Evolutionary conservation across 2,797 vertebrate species (phyloP).

Genomic region (Vireo griseus): DNA sequence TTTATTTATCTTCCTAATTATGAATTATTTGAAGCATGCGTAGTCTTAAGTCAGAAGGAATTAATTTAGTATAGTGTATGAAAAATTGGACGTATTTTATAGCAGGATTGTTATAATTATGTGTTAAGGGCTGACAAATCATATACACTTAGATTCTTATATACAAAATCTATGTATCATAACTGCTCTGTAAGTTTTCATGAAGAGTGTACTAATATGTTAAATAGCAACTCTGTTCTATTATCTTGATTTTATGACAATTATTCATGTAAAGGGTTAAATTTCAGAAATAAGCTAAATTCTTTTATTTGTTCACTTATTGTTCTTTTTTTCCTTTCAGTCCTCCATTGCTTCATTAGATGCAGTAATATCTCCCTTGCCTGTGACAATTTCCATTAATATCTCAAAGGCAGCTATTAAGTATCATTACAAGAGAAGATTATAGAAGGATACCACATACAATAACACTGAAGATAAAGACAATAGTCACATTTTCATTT

Average conservation of each 20-base stretch:
- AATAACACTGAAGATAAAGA: slow-evolving; percentile 72
- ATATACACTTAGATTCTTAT: background rate
- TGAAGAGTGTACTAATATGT: background rate
- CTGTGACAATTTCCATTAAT: slow-evolving; percentile 83
- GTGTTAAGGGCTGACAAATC: background rate
- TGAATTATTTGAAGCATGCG: background rate
- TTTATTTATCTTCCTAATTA: background rate
- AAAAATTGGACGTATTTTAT: background rate
- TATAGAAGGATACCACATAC: slow-evolving; percentile 69
- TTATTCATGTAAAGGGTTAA: slow-evolving; percentile 64
- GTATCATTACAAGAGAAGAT: slow-evolving; percentile 78
- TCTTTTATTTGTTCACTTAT: slow-evolving; percentile 72
- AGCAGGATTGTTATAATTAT: background rate
- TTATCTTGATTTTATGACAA: background rate
- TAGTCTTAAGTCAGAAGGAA: background rate
- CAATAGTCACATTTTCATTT: slow-evolving; percentile 78
- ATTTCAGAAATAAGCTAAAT: slow-evolving; percentile 68
- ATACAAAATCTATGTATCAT: background rate
- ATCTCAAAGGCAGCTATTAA: slow-evolving; percentile 80
- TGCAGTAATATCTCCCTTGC: slow-evolving; percentile 71
- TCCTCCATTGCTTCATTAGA: slow-evolving; percentile 75
- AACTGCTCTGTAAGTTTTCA: background rate
- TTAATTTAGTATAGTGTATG: background rate
- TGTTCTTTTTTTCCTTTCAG: slow-evolving; percentile 69
- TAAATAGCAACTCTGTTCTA: background rate